phyloP scores from a whole-genome alignment of 2,888 invertebrate species.

The Allygus modestus region DNA sequence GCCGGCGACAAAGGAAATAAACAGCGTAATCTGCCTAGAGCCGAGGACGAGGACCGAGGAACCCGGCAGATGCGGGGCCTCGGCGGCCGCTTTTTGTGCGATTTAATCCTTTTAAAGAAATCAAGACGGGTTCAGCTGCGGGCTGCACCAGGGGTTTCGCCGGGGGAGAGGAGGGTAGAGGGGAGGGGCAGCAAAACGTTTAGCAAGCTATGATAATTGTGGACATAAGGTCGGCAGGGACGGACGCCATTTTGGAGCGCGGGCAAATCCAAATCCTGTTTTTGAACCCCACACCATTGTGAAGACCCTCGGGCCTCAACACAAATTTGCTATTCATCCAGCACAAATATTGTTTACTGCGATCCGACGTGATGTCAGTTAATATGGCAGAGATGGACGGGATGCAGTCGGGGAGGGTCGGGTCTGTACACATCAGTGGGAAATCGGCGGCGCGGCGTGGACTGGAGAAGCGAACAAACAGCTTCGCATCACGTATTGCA shows the following conservation, averaged over 20 bases:
- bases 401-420: not conserved
- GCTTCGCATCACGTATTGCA: no score
- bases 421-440: constrained; percentile 16
- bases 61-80: constrained; percentile 36
- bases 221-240: constrained; percentile 61
- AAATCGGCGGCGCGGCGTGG: not conserved
- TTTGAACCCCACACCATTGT: constrained; percentile 59
- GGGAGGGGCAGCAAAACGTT: constrained; percentile 54
- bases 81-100: constrained; percentile 48
- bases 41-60: constrained; percentile 29
- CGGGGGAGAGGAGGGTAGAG: not conserved
- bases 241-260: constrained; percentile 62
- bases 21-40: constrained; percentile 44
- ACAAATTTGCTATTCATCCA: constrained; percentile 58
- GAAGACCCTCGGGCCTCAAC: constrained; percentile 48
- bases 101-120: constrained; percentile 58
- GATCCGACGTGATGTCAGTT: constrained; percentile 57
- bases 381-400: constrained; percentile 42
- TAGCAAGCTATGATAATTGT: constrained; percentile 66
- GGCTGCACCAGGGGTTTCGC: not conserved
- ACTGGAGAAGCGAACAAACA: not conserved
- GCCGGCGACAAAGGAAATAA: constrained; percentile 53
- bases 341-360: constrained; percentile 56
- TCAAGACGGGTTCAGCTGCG: constrained; percentile 58
- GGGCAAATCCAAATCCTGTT: constrained; percentile 63